Conservation (phyloP, 2,888 invertebrate genomes). For the Patella ulyssiponensis region DNA sequence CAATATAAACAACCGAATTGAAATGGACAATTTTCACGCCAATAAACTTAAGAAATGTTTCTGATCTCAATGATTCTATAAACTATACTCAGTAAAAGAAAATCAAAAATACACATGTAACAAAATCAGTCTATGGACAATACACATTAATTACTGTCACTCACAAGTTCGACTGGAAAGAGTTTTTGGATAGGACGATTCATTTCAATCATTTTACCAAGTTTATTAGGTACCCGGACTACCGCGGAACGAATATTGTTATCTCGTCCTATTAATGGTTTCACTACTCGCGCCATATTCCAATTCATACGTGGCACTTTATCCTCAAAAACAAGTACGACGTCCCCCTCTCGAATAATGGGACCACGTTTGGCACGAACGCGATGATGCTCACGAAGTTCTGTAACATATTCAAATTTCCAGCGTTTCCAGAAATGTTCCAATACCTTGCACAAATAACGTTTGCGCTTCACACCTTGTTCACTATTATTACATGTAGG, state of each 20-base stretch:
- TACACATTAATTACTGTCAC: not conserved
- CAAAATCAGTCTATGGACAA: not conserved
- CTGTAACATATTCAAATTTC: not conserved
- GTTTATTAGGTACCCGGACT: constrained; percentile 3
- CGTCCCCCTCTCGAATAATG: not conserved
- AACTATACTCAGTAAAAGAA: too few species aligned
- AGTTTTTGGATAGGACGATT: constrained; percentile 6
- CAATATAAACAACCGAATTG: too few species aligned
- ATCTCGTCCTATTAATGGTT: not conserved
- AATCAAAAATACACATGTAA: too few species aligned
- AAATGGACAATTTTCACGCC: too few species aligned
- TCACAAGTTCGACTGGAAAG: not conserved
- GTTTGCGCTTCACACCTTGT: not conserved
- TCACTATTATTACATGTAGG: not conserved
- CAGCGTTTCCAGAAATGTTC: not conserved
- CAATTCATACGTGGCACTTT: not conserved
- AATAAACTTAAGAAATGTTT: too few species aligned
- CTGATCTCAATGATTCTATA: too few species aligned
- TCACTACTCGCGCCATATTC: constrained; percentile 1
- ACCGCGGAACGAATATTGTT: not conserved
- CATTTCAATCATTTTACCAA: constrained; percentile 1
- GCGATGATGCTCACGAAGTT: not conserved
- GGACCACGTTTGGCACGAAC: not conserved
- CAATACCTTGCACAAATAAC: not conserved
- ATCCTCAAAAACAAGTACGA: not conserved